These are phyloP conservation scores for Argyra leucocephala DNA, from an alignment of 2,888 invertebrate species.

Conservation along the genomic window DNA sequence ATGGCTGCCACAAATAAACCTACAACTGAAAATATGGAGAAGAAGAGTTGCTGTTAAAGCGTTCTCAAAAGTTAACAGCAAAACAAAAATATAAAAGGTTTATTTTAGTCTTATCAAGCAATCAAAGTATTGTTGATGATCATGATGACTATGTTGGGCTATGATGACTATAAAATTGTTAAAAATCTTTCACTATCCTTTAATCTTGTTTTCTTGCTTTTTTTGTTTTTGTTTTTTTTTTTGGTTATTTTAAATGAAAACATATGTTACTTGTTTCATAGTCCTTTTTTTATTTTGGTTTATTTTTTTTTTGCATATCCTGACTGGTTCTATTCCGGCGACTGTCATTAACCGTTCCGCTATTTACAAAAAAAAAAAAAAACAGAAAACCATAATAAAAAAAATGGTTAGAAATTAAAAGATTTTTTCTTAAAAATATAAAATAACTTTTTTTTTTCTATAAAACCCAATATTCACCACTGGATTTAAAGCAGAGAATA, in stretches of 20 bases:
- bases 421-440: background rate
- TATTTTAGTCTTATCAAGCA: too few relatives aligned
- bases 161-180: background rate
- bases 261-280: conserved; percentile 4
- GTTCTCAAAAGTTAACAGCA: too few relatives aligned
- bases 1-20: background rate
- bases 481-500: too few relatives aligned
- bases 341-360: conserved; percentile 3
- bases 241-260: conserved; percentile 3
- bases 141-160: background rate
- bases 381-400: background rate
- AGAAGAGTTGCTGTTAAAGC: too few relatives aligned
- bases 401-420: background rate
- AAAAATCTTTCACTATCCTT: conserved; percentile 4
- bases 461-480: too few relatives aligned
- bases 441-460: too few relatives aligned
- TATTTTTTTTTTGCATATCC: background rate
- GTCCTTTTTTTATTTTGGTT: background rate
- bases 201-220: background rate
- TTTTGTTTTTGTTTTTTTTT: background rate
- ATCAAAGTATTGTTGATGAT: background rate
- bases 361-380: background rate
- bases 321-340: background rate
- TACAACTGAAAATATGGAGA: too few relatives aligned
- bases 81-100: too few relatives aligned